Evolutionary conservation across 2,888 invertebrate genomes (phyloP).

Genomic region (Athrips mouffetella): DNA sequence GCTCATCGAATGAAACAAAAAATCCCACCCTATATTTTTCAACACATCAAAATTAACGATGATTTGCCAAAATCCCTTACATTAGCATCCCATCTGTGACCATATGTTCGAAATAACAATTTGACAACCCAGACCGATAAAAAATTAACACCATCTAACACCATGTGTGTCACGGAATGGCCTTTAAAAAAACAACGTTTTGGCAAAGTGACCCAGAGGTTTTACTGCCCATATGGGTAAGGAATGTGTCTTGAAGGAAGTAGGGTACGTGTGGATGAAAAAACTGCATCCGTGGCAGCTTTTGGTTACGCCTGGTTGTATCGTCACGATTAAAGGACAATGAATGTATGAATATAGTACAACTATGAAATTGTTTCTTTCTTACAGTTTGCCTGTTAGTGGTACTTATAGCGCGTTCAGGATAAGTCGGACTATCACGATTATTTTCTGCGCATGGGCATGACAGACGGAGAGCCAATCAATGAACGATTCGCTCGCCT

Average conservation of each 20-base stretch:
- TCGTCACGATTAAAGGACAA: too few species aligned
- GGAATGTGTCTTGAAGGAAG: not conserved
- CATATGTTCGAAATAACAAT: slow-evolving; percentile 6
- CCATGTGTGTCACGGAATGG: slow-evolving; percentile 45
- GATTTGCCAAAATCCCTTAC: slow-evolving; percentile 10
- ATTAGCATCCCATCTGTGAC: slow-evolving; percentile 4
- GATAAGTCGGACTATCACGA: too few species aligned
- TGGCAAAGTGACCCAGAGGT: slow-evolving; percentile 42
- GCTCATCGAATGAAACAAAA: too few species aligned
- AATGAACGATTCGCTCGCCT: too few species aligned
- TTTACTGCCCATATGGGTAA: slow-evolving; percentile 43
- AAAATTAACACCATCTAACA: slow-evolving; percentile 24
- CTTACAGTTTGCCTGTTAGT: too few species aligned
- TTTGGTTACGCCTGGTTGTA: too few species aligned
- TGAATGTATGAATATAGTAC: too few species aligned
- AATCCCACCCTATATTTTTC: too few species aligned
- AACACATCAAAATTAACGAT: slow-evolving; percentile 4
- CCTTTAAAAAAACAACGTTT: slow-evolving; percentile 36
- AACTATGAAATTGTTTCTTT: too few species aligned
- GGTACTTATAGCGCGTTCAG: too few species aligned
- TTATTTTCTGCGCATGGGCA: too few species aligned
- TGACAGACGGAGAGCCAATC: too few species aligned
- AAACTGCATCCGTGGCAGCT: slow-evolving; percentile 32
- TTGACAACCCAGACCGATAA: slow-evolving; percentile 15
- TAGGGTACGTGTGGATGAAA: slow-evolving; percentile 47